Percentiles rank a stretch among this genome's conserved stretches.
Evolutionary conservation across 1,140 invertebrate genomes (phyloP).

Genomic region (Brachystomella parvula): DNA sequence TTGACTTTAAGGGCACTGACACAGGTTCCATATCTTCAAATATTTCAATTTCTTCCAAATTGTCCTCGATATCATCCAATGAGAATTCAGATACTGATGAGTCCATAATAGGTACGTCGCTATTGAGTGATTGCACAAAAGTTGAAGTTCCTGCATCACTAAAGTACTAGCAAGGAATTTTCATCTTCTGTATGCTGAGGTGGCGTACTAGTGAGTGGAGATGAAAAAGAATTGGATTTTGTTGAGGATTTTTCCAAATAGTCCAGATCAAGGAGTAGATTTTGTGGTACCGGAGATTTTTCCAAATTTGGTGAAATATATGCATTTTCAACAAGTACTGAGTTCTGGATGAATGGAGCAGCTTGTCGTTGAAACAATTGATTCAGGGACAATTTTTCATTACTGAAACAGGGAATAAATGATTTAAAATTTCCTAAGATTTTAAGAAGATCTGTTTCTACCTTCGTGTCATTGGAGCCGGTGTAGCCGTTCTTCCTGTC

Average conservation of each 20-base stretch:
- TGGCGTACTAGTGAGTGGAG: background rate
- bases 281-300: background rate
- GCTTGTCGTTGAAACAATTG: constrained; percentile 22
- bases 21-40: constrained; percentile 29
- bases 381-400: constrained; percentile 30
- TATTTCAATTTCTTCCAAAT: constrained; percentile 35
- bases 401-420: constrained; percentile 10
- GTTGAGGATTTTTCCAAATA: constrained; percentile 27
- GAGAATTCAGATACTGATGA: background rate
- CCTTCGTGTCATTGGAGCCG: background rate
- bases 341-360: background rate
- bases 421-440: too few species aligned
- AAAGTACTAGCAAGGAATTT: constrained; percentile 25
- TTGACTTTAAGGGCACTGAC: constrained; percentile 17
- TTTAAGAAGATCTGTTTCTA: too few species aligned
- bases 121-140: background rate
- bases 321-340: background rate
- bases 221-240: constrained; percentile 6
- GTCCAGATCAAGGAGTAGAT: constrained; percentile 27
- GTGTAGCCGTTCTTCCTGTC: constrained; percentile 1
- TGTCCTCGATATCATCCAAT: constrained; percentile 24
- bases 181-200: constrained; percentile 28
- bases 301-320: background rate
- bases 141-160: background rate
- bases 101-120: background rate